Conservation (phyloP, 1,140 invertebrate genomes). For the Cyclina sinensis region DNA sequence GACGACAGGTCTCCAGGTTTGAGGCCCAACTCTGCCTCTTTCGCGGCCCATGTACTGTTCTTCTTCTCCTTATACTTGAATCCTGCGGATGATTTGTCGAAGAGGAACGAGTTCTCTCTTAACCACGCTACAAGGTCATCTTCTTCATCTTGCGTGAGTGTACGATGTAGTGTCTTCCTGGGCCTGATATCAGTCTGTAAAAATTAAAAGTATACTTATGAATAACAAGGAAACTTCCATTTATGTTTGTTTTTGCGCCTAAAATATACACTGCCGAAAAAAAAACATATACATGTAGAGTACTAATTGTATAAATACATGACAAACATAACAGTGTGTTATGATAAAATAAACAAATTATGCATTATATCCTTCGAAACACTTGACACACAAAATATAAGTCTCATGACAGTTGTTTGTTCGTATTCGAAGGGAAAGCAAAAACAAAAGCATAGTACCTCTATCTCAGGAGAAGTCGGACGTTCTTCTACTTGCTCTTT, state of each 20-base stretch:
- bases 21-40: slow-evolving; percentile 35
- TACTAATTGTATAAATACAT: slow-evolving; percentile 23
- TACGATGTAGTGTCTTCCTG: slow-evolving; percentile 24
- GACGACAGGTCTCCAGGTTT: slow-evolving; percentile 24
- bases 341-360: slow-evolving; percentile 21
- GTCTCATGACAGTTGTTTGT: slow-evolving; percentile 1
- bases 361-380: slow-evolving; percentile 27
- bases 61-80: slow-evolving; percentile 52
- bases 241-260: slow-evolving; percentile 24
- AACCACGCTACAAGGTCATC: slow-evolving; percentile 33
- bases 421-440: background rate
- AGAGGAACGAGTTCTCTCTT: slow-evolving; percentile 51
- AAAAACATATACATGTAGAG: slow-evolving; percentile 22
- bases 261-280: slow-evolving; percentile 12
- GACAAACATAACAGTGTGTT: slow-evolving; percentile 14
- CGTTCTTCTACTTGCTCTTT: background rate
- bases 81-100: slow-evolving; percentile 42
- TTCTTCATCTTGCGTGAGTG: slow-evolving; percentile 35
- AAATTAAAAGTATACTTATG: slow-evolving; percentile 31
- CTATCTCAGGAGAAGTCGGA: background rate
- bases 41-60: slow-evolving; percentile 53
- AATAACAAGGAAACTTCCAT: slow-evolving; percentile 38
- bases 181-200: slow-evolving; percentile 10
- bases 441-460: background rate
- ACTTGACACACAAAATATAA: slow-evolving; percentile 37